Base-by-base conservation (phyloP, 2,888 invertebrate genomes). In the Caenorhabditis afra region DNA sequence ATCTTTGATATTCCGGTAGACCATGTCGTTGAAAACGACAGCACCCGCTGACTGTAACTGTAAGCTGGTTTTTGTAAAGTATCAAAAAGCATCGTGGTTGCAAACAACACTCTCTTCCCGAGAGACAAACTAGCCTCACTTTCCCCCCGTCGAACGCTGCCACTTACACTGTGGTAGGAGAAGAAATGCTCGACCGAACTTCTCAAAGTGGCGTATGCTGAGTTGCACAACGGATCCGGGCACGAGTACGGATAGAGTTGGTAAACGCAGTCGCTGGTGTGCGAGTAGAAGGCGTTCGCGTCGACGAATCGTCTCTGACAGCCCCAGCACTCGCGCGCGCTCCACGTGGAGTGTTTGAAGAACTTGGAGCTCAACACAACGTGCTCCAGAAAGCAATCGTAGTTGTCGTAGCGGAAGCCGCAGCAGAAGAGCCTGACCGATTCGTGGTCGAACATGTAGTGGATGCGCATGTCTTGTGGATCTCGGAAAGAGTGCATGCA, bases 391-490 rank as follows among this genome's bases (percentile, higher is more conserved):
- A 55, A 71, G 0, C 49, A 5, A 29, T 62, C 71, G 35, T 71
- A 71, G 50, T 71, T 62, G n/a, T 71, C 71, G 47, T 53, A 71
- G 1, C 62, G 55, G 1, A 41, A 14, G 12, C 71, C 71, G 20
- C 71, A 71, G 23, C 71, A 71, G 57, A 71, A 71, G n/a, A 71
- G 4, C 8, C 37, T 44, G 10, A 71, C 57, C 4, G 64, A 62
- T 14, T 71, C 71, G 18, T 71, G 71, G 35, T 71, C 64, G 23
- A 71, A 71, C 71, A 71, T 71, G 57, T 71, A 71, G 41, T 71
- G 71, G 39, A 71, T 71, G 39, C 71, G 18, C 62, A 71, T 62
- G 18, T 71, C 71, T n/a, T 71, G 71, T 7, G 71, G 71, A 16
- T 71, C 71, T 39, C 57, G 71, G 16, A 71, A 71, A n/a, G 71